Base-by-base conservation (phyloP, 2,888 invertebrate genomes). In the Melitaea athalia region DNA sequence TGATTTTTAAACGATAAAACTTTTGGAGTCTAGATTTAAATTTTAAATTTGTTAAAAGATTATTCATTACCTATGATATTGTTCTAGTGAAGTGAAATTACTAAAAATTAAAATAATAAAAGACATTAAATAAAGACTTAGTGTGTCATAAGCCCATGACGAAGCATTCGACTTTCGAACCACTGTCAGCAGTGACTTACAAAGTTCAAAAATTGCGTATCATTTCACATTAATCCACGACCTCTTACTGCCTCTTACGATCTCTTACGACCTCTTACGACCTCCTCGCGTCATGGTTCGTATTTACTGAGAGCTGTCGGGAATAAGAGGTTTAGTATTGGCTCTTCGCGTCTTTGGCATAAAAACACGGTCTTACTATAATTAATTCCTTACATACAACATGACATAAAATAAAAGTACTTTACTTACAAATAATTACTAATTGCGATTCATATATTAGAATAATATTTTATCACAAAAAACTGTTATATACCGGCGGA, bases 111-210 rank as follows among this genome's bases (percentile, higher is more conserved):
- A 12, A n/a, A 38, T 10, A 31, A 47, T 53, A 64, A 68, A 24
- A 10, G 1, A 53, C 61, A 50, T 15, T 50, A 50, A 63, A 59
- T 53, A 63, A 49, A 14, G 11, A 17, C 66, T 67, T 67, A 55
- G 78, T 85, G 78, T 81, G 68, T 42, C 78, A 14, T 74, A 45
- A 24, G 24, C 68, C 17, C 59, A 71, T 85, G 85, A 87, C 75
- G 80, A 81, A 81, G 85, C 85, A 73, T 72, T 79, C 82, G 55
- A 72, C 72, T 78, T 72, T 64, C 69, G 75, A 77, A 83, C 79
- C 75, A 75, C 78, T 78, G 82, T 76, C 75, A 77, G 77, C 78
- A 81, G 70, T 76, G 83, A 83, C 86, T 83, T 84, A 70, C 76
- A 69, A 78, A 81, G 81, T 78, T 71, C 63, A 72, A 74, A 79